Evolutionary conservation across 2,113 vertebrate species (phyloP), one percentile per base, ranked within the genome.

Genomic region (Prunella fulvescens): DNA sequence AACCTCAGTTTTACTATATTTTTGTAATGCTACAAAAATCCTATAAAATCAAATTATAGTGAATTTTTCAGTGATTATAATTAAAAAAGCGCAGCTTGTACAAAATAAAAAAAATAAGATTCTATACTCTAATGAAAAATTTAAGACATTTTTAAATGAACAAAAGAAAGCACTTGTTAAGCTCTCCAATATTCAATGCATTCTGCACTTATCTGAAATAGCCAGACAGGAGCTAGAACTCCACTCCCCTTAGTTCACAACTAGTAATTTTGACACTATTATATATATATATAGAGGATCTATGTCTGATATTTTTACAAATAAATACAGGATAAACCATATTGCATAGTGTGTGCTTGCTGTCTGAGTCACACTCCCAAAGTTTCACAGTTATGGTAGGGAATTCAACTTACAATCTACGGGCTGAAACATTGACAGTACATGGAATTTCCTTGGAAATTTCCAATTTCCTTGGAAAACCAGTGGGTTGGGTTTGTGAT

Each of bases 301-400:
- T 97, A 98, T 97, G 96, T 97, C 93, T 97, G 94, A 97, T 97
- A 96, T 97, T 97, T 97, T 98, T 98, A 98, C 97, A 98, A 98
- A 98, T 99, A 98, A 99, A 98, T 99, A 99, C 96, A 98, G 96
- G 95, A 97, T 97, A 97, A 97, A 97, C 97, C 98, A 97, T 98
- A 98, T 99, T 99, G 99, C 99, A 99, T 99, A 99, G 98, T 98
- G 97, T 98, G 98, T 98, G 97, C 98, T 98, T 98, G 97, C 98
- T 96, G 97, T 98, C 98, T 86, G 96, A 95, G 95, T 98, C 97
- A 96, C 98, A 98, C 98, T 95, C 98, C 67, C 95, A 97, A 97
- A 96, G 94, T 98, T 98, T 98, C 97, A 98, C 98, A 97, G 97
- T 98, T 96, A 90, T 76, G 94, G 95, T 94, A 97, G 97, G 97